A percentile compares a stretch with the other conserved stretches of the same genome.
Conservation (phyloP, 2,113 vertebrate genomes). For the Stercorarius parasiticus region DNA sequence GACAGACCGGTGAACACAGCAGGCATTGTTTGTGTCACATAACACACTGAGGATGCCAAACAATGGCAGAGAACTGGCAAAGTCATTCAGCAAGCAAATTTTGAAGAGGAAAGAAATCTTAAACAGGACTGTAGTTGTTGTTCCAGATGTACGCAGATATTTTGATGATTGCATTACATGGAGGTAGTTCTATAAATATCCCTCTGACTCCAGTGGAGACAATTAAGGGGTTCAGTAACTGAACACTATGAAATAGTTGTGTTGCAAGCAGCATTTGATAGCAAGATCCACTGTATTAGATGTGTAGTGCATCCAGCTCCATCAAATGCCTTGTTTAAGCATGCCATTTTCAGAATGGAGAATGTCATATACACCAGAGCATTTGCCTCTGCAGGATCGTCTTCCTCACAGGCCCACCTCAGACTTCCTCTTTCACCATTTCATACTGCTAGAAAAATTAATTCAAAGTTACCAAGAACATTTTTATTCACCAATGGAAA, state of each 20-base stretch:
- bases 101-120: not conserved
- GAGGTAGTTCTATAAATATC: not conserved
- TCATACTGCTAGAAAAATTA: not conserved
- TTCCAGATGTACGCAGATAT: not conserved
- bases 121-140: not conserved
- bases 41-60: not conserved
- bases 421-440: not conserved
- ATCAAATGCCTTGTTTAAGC: not conserved
- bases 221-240: not conserved
- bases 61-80: not conserved
- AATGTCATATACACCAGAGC: not conserved
- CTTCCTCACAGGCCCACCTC: not conserved
- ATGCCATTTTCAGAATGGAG: not conserved
- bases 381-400: not conserved
- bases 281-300: not conserved
- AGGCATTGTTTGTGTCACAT: not conserved
- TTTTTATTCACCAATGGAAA: not conserved
- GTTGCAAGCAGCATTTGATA: not conserved
- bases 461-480: not conserved
- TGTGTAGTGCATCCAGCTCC: not conserved
- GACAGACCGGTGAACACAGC: not conserved
- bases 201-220: not conserved
- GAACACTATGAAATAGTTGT: not conserved
- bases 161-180: not conserved
- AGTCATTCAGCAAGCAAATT: not conserved